A percentile compares a stretch with the other conserved stretches of the same genome.
These are phyloP conservation scores for Etheostoma nigrum DNA, from an alignment of 2,797 vertebrate species.

Conservation along the genomic window DNA sequence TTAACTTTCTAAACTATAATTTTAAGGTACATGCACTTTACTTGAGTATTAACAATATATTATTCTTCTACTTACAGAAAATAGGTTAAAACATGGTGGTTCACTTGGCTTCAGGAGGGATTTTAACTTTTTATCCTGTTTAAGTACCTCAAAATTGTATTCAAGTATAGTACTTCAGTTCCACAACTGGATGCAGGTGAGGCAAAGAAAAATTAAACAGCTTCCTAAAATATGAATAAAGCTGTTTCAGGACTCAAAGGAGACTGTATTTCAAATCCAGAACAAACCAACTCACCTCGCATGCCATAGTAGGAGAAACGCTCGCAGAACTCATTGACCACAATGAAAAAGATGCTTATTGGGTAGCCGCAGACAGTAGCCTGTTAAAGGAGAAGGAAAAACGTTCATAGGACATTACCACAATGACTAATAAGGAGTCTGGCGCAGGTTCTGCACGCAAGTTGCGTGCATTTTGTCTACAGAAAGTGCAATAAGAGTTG, in stretches of 20 bases:
- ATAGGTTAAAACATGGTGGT: too few species aligned
- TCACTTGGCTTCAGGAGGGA: neutral
- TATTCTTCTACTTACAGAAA: neutral
- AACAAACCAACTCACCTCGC: constrained; percentile 84
- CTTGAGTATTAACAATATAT: too few species aligned
- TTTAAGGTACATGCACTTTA: neutral
- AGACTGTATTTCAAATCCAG: neutral
- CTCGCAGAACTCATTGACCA: constrained; percentile 96
- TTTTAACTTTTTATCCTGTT: neutral
- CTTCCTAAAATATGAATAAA: neutral
- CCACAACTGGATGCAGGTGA: neutral
- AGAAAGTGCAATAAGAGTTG: neutral
- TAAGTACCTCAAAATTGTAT: neutral
- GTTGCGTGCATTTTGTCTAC: too few species aligned
- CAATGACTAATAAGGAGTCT: neutral
- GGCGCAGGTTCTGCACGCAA: neutral
- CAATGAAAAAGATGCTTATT: constrained; percentile 93
- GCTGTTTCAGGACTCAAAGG: neutral
- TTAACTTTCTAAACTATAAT: too few species aligned
- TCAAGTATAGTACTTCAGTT: neutral
- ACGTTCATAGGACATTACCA: too few species aligned
- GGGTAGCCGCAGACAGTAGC: constrained; percentile 84
- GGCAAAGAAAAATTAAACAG: neutral
- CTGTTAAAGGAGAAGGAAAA: constrained; percentile 28
- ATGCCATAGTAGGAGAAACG: constrained; percentile 98